Base-by-base conservation (phyloP, 2,113 vertebrate genomes). In the Semnopithecus entellus region DNA sequence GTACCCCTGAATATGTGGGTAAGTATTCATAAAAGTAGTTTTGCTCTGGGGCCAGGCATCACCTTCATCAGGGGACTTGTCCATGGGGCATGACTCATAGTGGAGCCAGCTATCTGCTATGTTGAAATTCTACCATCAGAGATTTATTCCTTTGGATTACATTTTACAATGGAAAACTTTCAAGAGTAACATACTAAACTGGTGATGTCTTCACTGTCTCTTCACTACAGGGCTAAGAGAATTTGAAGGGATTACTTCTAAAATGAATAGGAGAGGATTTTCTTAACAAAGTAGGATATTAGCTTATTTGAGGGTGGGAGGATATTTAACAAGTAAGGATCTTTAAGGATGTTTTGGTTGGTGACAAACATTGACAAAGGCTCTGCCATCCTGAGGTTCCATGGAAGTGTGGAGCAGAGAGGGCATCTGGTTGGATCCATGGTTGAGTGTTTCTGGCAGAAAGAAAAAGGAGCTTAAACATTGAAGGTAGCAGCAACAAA, bases 1-100 rank as follows among this genome's bases (percentile, higher is more conserved):
- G 99, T 45, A 99, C 99, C 43, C 99, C 99, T 4, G 99, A 99
- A 95, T 99, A 99, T 35, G 99, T 99, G 25, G 99, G 99, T 99
- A 97, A 99, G 99, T 99, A 72, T 38, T 68, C 30, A 0, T 16
- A 9, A 61, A 30, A 61, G 2, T 11, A 7, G 20, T 27, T 40
- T 52, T 86, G 48, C 45, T 48, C 48, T 38, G 50, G 68, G 40
- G 40, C 32, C 40, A 57, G 48, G 55, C 3, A 0, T 75, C 30
- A 0, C 78, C 55, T 66, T 84, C 40, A 0, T 12, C 13, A 40
- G 72, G 76, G 83, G 32, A 1, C 57, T 50, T 18, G 48, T 64
- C 61, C 4, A 5, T 52, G 59, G 48, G 38, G 52, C 7, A 1
- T 68, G 72, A 5, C 38, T 61, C 38, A 82, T 14, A 57, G 91